Conservation (phyloP, 2,797 vertebrate genomes). For the Enoplosus armatus region DNA sequence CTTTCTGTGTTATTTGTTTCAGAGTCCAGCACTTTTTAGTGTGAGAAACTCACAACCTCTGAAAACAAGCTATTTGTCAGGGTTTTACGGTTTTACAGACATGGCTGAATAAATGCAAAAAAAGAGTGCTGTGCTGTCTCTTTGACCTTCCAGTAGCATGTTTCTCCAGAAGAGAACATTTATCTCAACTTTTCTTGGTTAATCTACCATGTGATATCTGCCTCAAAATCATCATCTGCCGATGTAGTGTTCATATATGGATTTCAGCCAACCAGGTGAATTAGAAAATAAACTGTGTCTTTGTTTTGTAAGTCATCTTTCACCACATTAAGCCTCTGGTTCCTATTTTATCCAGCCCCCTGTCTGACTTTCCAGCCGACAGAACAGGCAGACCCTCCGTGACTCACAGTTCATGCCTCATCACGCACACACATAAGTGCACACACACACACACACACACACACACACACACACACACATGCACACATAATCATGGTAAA, state of each 20-base stretch:
- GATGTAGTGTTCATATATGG: not conserved
- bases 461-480: conserved; percentile 12
- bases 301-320: conserved; percentile 42
- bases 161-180: conserved; percentile 1
- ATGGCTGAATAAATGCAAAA: conserved; percentile 16
- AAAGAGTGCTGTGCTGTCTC: conserved; percentile 1
- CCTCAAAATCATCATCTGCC: not conserved
- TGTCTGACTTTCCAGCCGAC: conserved; percentile 67
- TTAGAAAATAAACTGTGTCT: conserved; percentile 39
- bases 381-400: conserved; percentile 48
- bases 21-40: conserved; percentile 42
- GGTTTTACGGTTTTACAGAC: conserved; percentile 48
- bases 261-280: conserved; percentile 37
- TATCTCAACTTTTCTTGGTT: not conserved
- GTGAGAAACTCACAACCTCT: conserved; percentile 56
- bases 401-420: conserved; percentile 71
- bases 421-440: conserved; percentile 12
- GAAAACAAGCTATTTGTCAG: conserved; percentile 43
- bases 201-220: not conserved
- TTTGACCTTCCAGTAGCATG: not conserved
- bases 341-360: conserved; percentile 62
- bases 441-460: not conserved
- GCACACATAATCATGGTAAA: conserved; percentile 24
- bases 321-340: conserved; percentile 56
- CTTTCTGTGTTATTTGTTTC: conserved; percentile 44